Evolutionary conservation across 2,888 invertebrate species (phyloP).

Genomic region (Cylloceria caligata): DNA sequence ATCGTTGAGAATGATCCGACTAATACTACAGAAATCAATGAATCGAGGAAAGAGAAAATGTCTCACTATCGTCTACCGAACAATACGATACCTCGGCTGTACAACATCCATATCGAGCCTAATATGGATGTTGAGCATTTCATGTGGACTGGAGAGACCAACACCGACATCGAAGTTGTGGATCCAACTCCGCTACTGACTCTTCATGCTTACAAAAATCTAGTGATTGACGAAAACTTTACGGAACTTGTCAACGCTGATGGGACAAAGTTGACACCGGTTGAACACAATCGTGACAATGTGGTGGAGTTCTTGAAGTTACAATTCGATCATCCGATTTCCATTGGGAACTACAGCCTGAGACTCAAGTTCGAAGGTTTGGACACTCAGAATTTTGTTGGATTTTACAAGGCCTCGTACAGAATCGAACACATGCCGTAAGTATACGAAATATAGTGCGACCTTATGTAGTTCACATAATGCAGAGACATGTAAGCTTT

Average conservation of each 20-base stretch:
- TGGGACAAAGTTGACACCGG: slow-evolving; percentile 52
- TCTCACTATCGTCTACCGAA: slow-evolving; percentile 86
- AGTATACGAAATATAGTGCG: not conserved
- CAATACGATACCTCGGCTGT: slow-evolving; percentile 85
- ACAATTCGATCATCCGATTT: slow-evolving; percentile 51
- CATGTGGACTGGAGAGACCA: slow-evolving; percentile 68
- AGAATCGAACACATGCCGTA: not conserved
- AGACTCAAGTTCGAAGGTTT: slow-evolving; percentile 86
- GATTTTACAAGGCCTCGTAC: slow-evolving; percentile 89
- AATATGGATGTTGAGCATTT: slow-evolving; percentile 83
- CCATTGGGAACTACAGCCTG: slow-evolving; percentile 86
- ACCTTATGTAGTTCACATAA: too few species aligned
- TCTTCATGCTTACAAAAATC: slow-evolving; percentile 56
- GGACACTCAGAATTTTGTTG: slow-evolving; percentile 87
- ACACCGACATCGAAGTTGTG: slow-evolving; percentile 68
- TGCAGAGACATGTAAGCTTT: too few species aligned
- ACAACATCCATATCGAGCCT: slow-evolving; percentile 85
- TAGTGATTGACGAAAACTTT: slow-evolving; percentile 62
- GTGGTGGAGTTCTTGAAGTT: slow-evolving; percentile 63
- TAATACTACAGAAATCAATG: not conserved
- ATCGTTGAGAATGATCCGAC: not conserved
- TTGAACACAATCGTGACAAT: slow-evolving; percentile 58
- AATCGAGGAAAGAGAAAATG: slow-evolving; percentile 34
- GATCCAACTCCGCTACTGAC: slow-evolving; percentile 55
- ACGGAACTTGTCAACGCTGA: slow-evolving; percentile 55